Evolutionary conservation across 2,113 vertebrate genomes (phyloP).

Genomic region (Polypterus bichir): DNA sequence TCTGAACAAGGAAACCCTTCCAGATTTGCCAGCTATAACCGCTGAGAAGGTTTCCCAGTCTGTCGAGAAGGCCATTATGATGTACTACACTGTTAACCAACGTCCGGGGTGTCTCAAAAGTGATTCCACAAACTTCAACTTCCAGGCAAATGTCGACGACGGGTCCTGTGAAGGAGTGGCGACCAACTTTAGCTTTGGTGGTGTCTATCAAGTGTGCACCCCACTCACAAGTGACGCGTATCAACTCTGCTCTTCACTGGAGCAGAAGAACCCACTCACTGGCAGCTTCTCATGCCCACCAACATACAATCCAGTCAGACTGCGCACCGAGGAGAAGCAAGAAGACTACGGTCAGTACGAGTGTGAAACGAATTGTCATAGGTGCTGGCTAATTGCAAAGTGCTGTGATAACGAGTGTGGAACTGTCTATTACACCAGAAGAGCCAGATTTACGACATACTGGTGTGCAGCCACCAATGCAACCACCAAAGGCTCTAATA

Average conservation of each 20-base stretch:
- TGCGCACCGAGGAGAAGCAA: constrained; percentile 56
- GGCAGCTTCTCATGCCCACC: constrained; percentile 54
- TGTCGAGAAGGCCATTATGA: constrained; percentile 45
- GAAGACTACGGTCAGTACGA: constrained; percentile 55
- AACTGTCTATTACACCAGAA: constrained; percentile 47
- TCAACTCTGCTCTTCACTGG: constrained; percentile 44
- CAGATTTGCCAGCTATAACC: constrained; percentile 58
- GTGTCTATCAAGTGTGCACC: constrained; percentile 61
- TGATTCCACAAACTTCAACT: constrained; percentile 70
- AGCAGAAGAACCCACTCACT: constrained; percentile 64
- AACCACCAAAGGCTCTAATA: constrained; percentile 16
- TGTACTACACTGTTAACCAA: constrained; percentile 73
- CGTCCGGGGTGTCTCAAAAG: constrained; percentile 60
- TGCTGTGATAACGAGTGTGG: constrained; percentile 51
- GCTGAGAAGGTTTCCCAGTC: constrained; percentile 46
- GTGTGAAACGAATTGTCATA: constrained; percentile 31
- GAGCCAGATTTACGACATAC: constrained; percentile 51
- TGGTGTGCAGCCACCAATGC: constrained; percentile 49
- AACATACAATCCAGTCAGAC: constrained; percentile 37
- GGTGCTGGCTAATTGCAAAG: constrained; percentile 22
- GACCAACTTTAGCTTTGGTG: constrained; percentile 75
- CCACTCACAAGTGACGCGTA: constrained; percentile 25
- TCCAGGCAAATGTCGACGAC: constrained; percentile 72
- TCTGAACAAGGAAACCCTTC: constrained; percentile 49
- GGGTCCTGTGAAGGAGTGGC: constrained; percentile 53